Conservation (phyloP, 92 coral and sea anemone species). For the Anthopleura xanthogrammica region DNA sequence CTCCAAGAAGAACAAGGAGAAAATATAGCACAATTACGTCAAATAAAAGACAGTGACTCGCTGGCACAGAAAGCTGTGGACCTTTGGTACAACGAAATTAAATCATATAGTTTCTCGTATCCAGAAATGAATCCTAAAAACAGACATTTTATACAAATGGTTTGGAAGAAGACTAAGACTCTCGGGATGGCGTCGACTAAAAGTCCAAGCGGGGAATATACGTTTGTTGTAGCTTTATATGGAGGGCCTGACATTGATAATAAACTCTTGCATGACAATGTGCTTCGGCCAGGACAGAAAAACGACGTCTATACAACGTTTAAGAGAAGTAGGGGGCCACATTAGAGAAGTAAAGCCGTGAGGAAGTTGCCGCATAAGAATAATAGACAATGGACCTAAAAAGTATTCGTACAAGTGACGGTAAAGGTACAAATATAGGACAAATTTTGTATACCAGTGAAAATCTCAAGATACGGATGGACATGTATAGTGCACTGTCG, state of each 20-base stretch:
- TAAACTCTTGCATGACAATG: slow-evolving; percentile 56
- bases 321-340: slow-evolving; percentile 10
- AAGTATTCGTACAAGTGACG: no score
- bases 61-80: slow-evolving; percentile 66
- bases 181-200: slow-evolving; percentile 81
- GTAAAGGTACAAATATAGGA: no score
- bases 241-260: slow-evolving; percentile 55
- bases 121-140: slow-evolving; percentile 71
- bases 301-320: slow-evolving; percentile 78
- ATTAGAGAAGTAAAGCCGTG: not conserved
- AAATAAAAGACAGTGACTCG: slow-evolving; percentile 24
- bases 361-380: not conserved
- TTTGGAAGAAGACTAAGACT: slow-evolving; percentile 81
- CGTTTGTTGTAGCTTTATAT: slow-evolving; percentile 80
- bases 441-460: no score
- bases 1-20: slow-evolving; percentile 80
- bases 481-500: no score
- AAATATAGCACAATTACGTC: slow-evolving; percentile 68
- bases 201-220: slow-evolving; percentile 69
- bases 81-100: slow-evolving; percentile 82
- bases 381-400: no score
- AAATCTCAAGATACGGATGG: no score
- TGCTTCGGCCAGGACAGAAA: slow-evolving; percentile 55
- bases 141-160: slow-evolving; percentile 89
- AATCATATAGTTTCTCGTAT: slow-evolving; percentile 77